Conservation (phyloP, 2,797 vertebrate genomes). For the Morus bassanus region DNA sequence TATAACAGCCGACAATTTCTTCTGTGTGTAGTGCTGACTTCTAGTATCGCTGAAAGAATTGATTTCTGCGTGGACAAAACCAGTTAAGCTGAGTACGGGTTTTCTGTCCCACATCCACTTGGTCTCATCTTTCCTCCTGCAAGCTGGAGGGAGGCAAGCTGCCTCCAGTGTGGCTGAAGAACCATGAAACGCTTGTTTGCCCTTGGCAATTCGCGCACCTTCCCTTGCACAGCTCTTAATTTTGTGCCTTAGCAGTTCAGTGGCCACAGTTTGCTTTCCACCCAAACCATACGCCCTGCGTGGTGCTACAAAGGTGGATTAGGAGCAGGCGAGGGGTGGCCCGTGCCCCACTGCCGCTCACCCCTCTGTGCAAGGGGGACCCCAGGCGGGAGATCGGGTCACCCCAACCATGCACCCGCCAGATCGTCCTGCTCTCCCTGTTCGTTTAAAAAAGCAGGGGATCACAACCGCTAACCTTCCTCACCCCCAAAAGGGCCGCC, state of each 20-base stretch:
- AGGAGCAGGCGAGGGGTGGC: neutral
- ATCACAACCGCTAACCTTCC: neutral
- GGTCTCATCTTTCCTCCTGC: neutral
- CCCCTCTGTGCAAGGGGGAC: neutral
- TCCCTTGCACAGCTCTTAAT: neutral
- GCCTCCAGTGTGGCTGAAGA: neutral
- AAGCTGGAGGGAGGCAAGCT: neutral
- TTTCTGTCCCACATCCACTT: neutral
- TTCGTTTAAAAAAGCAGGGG: too few relatives aligned
- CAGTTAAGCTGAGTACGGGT: neutral
- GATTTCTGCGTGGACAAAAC: neutral
- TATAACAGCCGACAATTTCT: neutral
- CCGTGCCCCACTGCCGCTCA: neutral
- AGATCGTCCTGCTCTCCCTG: neutral
- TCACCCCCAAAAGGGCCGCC: too few relatives aligned
- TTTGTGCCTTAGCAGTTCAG: too few relatives aligned
- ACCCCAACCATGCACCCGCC: neutral
- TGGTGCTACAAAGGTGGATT: too few relatives aligned
- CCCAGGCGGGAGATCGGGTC: too few relatives aligned
- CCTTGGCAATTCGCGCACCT: fast-evolving
- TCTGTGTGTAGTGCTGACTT: neutral
- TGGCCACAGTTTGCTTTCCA: neutral
- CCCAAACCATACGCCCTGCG: neutral
- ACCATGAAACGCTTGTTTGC: neutral
- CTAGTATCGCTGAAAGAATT: neutral